phyloP scores from a whole-genome alignment of 2,113 vertebrate genomes.

The Vicugna pacos region DNA sequence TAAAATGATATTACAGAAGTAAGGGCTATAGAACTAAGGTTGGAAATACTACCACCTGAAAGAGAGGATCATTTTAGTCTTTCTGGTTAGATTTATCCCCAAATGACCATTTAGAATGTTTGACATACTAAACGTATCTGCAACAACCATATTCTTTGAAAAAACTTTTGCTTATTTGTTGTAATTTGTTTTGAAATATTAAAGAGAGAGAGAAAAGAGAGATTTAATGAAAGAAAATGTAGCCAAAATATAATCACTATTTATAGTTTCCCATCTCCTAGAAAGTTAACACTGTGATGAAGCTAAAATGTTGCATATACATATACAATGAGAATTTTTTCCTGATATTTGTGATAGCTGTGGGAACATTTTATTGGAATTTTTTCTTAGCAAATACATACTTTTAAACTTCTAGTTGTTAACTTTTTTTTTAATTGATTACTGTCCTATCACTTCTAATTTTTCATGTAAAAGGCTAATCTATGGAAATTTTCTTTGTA shows the following conservation, averaged over 20 bases:
- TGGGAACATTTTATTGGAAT: background rate
- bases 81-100: background rate
- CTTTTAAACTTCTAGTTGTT: conserved; percentile 2
- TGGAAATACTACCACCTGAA: background rate
- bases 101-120: background rate
- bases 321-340: background rate
- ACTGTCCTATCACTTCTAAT: background rate
- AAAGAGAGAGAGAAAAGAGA: background rate
- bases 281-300: background rate
- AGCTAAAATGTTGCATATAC: background rate
- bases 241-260: background rate
- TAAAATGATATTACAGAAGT: background rate
- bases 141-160: background rate
- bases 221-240: conserved; percentile 21
- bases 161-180: background rate
- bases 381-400: background rate
- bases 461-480: conserved; percentile 20
- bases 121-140: background rate
- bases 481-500: background rate
- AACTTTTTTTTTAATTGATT: background rate
- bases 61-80: background rate
- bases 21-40: background rate
- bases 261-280: background rate
- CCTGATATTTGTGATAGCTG: background rate
- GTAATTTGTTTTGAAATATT: background rate